phyloP scores from a whole-genome alignment of 2,888 invertebrate species.

The Ophion ellenae region DNA sequence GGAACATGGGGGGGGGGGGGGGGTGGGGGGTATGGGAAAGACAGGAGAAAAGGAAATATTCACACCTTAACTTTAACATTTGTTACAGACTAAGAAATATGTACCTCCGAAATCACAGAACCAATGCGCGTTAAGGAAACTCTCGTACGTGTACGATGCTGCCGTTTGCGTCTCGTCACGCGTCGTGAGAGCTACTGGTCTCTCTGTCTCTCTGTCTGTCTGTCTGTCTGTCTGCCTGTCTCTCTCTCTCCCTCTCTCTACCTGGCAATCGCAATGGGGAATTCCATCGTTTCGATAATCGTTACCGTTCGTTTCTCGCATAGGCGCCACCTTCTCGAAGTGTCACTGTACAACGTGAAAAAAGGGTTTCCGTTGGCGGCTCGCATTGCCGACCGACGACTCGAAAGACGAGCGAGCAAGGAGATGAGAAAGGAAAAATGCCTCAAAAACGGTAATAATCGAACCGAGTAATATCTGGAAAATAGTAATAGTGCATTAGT shows the following conservation, averaged over 20 bases:
- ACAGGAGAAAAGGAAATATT: conserved; percentile 80
- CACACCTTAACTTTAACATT: conserved; percentile 81
- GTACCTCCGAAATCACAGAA: conserved; percentile 83
- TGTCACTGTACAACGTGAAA: too few species aligned
- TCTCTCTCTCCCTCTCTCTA: neutral
- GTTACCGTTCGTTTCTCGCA: too few species aligned
- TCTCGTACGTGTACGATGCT: conserved; percentile 28
- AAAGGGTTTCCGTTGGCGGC: too few species aligned
- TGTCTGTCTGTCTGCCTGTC: neutral
- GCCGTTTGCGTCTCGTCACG: neutral
- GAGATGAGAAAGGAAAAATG: too few species aligned
- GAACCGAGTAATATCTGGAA: neutral
- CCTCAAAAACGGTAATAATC: too few species aligned
- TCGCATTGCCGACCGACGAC: too few species aligned
- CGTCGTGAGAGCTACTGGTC: neutral
- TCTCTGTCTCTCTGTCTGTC: neutral
- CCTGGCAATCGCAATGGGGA: neutral
- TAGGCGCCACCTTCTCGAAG: too few species aligned
- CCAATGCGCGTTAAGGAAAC: conserved; percentile 76
- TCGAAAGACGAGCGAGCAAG: too few species aligned
- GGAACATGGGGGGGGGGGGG: conserved; percentile 32
- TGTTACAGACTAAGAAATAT: conserved; percentile 83
- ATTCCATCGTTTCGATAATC: neutral
- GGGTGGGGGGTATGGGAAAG: conserved; percentile 33
- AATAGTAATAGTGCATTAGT: conserved; percentile 36